Percentiles rank a stretch among this genome's conserved stretches.
Conservation (phyloP, 2,797 vertebrate species). For the Amphiprion clarkii region DNA sequence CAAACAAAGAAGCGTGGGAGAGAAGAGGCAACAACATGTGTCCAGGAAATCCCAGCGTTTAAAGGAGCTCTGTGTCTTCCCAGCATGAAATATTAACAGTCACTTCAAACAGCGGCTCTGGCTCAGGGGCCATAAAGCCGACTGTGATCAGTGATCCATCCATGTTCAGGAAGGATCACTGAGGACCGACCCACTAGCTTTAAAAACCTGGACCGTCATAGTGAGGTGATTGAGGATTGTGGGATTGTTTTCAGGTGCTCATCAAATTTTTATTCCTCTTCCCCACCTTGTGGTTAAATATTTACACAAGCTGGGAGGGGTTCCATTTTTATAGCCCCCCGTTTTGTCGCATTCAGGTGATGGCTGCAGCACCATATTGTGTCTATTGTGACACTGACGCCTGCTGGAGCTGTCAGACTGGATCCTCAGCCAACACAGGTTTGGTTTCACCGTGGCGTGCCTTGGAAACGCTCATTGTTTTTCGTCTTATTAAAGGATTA, state of each 20-base stretch:
- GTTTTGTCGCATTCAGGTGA: constrained; percentile 25
- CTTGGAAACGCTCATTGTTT: constrained; percentile 34
- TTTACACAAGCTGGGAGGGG: constrained; percentile 53
- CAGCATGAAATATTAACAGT: not conserved
- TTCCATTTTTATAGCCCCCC: constrained; percentile 28
- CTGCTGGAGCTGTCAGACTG: constrained; percentile 32
- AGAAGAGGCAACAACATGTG: too few relatives aligned
- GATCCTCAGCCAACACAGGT: constrained; percentile 21
- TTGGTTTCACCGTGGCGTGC: constrained; percentile 45
- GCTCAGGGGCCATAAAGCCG: too few relatives aligned
- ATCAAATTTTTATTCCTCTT: constrained; percentile 48
- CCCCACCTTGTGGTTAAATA: constrained; percentile 71
- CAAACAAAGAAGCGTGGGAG: too few relatives aligned
- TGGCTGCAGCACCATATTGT: not conserved
- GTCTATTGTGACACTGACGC: constrained; percentile 29
- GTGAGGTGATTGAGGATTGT: not conserved
- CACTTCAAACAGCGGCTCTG: not conserved
- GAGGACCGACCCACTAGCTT: not conserved
- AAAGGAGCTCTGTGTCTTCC: too few relatives aligned
- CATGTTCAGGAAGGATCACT: not conserved
- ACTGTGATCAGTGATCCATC: not conserved
- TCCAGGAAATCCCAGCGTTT: too few relatives aligned
- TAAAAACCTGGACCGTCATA: constrained; percentile 22
- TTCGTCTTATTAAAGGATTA: constrained; percentile 30
- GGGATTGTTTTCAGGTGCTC: constrained; percentile 33